These are phyloP conservation scores for Drosophila kikkawai DNA, from an alignment of 1,140 invertebrate species.

Conservation along the genomic window DNA sequence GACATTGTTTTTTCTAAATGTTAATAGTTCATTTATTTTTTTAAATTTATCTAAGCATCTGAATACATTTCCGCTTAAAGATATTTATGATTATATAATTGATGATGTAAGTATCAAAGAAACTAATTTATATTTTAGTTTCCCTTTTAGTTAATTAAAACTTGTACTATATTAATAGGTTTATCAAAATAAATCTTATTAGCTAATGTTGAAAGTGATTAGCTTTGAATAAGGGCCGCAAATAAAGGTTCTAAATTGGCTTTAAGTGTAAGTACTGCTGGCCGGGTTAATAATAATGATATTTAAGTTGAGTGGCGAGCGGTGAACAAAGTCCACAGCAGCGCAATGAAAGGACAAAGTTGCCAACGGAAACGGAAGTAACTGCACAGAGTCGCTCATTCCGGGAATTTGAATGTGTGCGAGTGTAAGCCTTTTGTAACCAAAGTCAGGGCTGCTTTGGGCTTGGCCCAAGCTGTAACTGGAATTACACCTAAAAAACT, in stretches of 20 bases:
- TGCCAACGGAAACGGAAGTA: slow-evolving; percentile 79
- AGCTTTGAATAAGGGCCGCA: background rate
- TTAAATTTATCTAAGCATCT: background rate
- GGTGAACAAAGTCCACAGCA: slow-evolving; percentile 17
- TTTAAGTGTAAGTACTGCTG: slow-evolving; percentile 38
- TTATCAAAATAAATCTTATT: too few relatives aligned
- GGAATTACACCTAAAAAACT: slow-evolving; percentile 70
- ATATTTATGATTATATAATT: too few relatives aligned
- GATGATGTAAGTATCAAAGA: background rate
- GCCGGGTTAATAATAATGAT: slow-evolving; percentile 81
- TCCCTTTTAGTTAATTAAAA: background rate
- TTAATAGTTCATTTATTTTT: background rate
- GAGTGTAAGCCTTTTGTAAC: slow-evolving; percentile 60
- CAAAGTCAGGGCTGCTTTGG: slow-evolving; percentile 24
- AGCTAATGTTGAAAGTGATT: background rate
- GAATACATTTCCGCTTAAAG: background rate
- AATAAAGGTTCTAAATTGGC: background rate
- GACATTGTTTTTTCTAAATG: background rate
- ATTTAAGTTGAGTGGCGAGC: slow-evolving; percentile 60
- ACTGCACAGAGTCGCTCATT: slow-evolving; percentile 56
- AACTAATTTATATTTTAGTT: background rate
- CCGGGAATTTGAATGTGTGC: slow-evolving; percentile 20
- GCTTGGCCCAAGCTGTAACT: slow-evolving; percentile 73
- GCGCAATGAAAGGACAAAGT: slow-evolving; percentile 71
- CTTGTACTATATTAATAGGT: background rate